Percentiles rank a stretch among this genome's conserved stretches.
These are phyloP conservation scores for Fragum whitleyi DNA, from an alignment of 2,888 invertebrate genomes.

Conservation along the genomic window DNA sequence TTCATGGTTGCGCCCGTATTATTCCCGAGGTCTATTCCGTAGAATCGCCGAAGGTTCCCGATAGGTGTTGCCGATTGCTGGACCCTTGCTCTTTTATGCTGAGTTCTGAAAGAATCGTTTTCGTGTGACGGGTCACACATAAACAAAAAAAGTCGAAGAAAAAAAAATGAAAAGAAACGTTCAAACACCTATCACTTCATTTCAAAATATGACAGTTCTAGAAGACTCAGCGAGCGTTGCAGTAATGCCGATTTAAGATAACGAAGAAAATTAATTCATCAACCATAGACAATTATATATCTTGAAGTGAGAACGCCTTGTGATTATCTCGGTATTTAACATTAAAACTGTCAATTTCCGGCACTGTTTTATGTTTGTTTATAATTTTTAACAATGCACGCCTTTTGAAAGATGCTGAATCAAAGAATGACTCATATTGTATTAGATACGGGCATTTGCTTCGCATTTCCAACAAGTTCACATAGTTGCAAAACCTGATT, in stretches of 20 bases:
- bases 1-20: no score
- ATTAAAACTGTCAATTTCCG: conserved; percentile 15
- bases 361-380: conserved; percentile 2
- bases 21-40: no score
- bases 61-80: no score
- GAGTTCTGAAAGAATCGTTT: no score
- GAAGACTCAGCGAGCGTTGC: neutral
- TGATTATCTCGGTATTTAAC: neutral
- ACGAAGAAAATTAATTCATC: conserved; percentile 24
- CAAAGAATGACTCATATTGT: neutral
- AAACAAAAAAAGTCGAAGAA: no score
- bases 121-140: no score
- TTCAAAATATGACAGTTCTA: neutral
- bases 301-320: conserved; percentile 24
- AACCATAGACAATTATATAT: conserved; percentile 26
- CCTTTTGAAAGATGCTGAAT: neutral
- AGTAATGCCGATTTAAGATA: neutral
- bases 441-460: no score
- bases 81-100: no score
- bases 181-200: neutral
- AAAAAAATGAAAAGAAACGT: no score
- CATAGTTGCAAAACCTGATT: no score
- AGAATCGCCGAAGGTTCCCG: no score
- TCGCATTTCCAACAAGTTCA: no score
- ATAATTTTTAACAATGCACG: neutral